A percentile compares a stretch with the other conserved stretches of the same genome.
phyloP scores from a whole-genome alignment of 2,113 vertebrate species.

The Sula dactylatra region DNA sequence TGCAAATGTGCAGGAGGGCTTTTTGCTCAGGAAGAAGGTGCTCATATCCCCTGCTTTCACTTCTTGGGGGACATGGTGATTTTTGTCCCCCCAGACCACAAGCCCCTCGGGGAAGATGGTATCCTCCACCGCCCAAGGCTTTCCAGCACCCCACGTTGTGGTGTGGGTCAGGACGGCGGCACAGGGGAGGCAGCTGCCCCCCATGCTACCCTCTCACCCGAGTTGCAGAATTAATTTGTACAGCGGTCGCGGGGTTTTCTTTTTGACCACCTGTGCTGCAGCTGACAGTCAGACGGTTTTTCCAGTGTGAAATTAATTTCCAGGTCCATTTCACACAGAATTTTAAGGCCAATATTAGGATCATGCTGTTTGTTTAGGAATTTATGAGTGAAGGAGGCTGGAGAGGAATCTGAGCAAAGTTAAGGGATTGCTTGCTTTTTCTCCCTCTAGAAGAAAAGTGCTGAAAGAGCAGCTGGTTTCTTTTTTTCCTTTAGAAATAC shows the following conservation, averaged over 20 bases:
- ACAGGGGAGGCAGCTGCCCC: background rate
- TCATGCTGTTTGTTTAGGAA: background rate
- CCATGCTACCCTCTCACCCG: fast-evolving
- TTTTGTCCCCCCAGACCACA: background rate
- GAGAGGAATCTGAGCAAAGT: background rate
- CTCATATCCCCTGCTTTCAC: background rate
- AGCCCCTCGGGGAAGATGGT: background rate
- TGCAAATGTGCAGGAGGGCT: background rate
- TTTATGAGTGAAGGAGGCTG: background rate
- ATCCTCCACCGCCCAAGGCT: fast-evolving
- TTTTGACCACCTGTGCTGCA: background rate
- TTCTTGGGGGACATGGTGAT: fast-evolving
- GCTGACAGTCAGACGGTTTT: background rate
- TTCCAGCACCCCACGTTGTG: fast-evolving
- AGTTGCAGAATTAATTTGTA: background rate
- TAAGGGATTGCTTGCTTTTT: background rate
- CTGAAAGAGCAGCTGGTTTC: background rate
- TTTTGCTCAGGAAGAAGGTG: background rate
- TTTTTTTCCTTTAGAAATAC: background rate
- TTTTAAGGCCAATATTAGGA: slow-evolving; percentile 42
- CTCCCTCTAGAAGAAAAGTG: background rate
- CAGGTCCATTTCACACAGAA: slow-evolving; percentile 53
- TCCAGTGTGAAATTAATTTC: slow-evolving; percentile 57
- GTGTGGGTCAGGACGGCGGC: fast-evolving
- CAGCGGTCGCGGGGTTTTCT: background rate